These are phyloP conservation scores for Orgyia antiqua DNA, from an alignment of 2,888 invertebrate species.

Conservation along the genomic window DNA sequence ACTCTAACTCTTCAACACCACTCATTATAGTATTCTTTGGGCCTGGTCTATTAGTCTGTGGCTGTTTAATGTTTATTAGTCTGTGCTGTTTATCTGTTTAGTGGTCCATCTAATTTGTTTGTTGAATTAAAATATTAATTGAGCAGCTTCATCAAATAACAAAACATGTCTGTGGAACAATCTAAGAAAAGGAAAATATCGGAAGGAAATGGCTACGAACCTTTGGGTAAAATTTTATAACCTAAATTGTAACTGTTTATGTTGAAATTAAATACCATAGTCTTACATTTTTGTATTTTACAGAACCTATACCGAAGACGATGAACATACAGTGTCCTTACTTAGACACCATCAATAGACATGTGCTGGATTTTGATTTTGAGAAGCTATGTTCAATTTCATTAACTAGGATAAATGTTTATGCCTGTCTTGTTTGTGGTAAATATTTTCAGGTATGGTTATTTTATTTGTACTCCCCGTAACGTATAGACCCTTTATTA, in stretches of 20 bases:
- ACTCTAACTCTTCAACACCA: too few relatives aligned
- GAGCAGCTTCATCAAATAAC: too few relatives aligned
- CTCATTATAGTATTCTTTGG: too few relatives aligned
- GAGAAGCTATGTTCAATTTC: slow-evolving; percentile 99
- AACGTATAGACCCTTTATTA: background rate
- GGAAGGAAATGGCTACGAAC: slow-evolving; percentile 41
- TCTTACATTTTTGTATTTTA: slow-evolving; percentile 17
- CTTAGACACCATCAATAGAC: slow-evolving; percentile 97
- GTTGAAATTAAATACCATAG: too few relatives aligned
- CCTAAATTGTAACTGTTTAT: slow-evolving; percentile 18
- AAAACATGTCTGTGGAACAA: slow-evolving; percentile 35
- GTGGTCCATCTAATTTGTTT: too few relatives aligned
- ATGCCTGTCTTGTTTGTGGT: slow-evolving; percentile 99
- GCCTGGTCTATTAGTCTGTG: too few relatives aligned
- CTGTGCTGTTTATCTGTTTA: too few relatives aligned
- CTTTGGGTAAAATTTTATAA: slow-evolving; percentile 39
- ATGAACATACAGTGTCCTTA: slow-evolving; percentile 91
- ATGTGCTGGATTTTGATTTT: slow-evolving; percentile 98
- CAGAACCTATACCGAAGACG: slow-evolving; percentile 45
- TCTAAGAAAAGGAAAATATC: slow-evolving; percentile 49
- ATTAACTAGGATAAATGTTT: slow-evolving; percentile 98
- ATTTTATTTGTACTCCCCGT: too few relatives aligned
- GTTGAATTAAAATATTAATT: too few relatives aligned
- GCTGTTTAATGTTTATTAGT: too few relatives aligned
- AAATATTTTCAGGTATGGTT: slow-evolving; percentile 92